phyloP scores from a whole-genome alignment of 2,888 invertebrate genomes.

The Epirrhoe tristata region DNA sequence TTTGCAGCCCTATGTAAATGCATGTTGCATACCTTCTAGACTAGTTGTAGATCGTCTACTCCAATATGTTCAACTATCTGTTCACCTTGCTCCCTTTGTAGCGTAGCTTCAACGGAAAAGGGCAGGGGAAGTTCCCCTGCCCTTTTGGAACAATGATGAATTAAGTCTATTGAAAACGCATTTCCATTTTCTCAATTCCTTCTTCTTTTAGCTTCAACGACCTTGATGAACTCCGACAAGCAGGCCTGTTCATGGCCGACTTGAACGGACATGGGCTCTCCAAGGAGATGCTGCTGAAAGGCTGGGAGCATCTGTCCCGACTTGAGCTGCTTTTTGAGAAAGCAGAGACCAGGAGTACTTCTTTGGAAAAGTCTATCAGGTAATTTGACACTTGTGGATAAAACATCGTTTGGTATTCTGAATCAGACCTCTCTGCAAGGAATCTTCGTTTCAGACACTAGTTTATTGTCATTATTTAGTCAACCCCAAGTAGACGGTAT shows the following conservation, averaged over 20 bases:
- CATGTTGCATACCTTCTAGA: background rate
- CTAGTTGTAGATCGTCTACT: no score
- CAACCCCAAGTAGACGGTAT: no score
- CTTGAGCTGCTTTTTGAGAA: slow-evolving; percentile 93
- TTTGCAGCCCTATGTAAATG: slow-evolving; percentile 95
- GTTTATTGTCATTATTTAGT: no score
- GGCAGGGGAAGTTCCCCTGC: no score
- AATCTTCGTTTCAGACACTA: no score
- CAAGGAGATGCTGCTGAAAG: slow-evolving; percentile 92
- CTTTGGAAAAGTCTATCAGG: slow-evolving; percentile 88
- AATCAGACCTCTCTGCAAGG: background rate
- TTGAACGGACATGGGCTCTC: slow-evolving; percentile 94
- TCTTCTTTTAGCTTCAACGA: slow-evolving; percentile 89
- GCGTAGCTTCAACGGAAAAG: no score
- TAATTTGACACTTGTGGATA: background rate
- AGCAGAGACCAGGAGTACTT: slow-evolving; percentile 91
- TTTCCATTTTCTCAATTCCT: background rate
- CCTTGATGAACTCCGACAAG: slow-evolving; percentile 92
- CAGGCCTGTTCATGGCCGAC: slow-evolving; percentile 92
- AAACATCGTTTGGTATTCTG: background rate
- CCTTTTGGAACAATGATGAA: no score
- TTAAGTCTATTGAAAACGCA: no score
- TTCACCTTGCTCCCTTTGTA: no score
- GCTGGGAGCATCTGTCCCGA: slow-evolving; percentile 94
- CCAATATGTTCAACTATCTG: no score